Percentiles rank a stretch among this genome's conserved stretches.
Conservation (phyloP, 2,888 invertebrate genomes). For the Achlya flavicornis region DNA sequence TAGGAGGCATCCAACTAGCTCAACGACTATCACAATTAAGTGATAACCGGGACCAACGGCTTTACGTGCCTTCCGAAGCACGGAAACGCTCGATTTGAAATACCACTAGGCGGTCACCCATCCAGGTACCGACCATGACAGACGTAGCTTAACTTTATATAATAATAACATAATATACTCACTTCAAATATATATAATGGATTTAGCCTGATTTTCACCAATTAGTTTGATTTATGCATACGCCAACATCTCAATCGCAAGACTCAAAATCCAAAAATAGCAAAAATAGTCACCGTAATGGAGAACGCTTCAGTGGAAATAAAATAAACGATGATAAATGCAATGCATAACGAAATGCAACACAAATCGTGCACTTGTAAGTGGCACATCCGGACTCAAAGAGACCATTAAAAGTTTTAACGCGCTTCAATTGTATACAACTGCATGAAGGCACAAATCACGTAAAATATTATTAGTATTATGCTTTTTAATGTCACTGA, state of each 20-base stretch:
- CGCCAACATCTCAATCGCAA: too few species aligned
- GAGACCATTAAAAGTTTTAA: conserved; percentile 51
- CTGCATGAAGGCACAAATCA: conserved; percentile 3
- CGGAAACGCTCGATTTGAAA: too few species aligned
- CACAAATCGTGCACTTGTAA: conserved; percentile 31
- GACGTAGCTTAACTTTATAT: too few species aligned
- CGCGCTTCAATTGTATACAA: conserved; percentile 30
- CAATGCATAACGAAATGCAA: conserved; percentile 22
- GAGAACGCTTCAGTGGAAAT: neutral
- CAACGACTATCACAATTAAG: too few species aligned
- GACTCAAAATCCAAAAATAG: neutral
- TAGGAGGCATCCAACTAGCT: too few species aligned
- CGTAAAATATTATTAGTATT: conserved; percentile 1
- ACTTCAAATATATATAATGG: too few species aligned
- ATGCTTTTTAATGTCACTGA: neutral
- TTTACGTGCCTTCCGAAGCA: too few species aligned
- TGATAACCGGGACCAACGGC: too few species aligned
- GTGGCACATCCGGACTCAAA: conserved; percentile 41
- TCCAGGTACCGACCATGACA: too few species aligned
- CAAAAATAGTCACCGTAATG: conserved; percentile 6
- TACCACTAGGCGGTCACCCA: too few species aligned
- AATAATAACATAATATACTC: too few species aligned
- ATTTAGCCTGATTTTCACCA: too few species aligned
- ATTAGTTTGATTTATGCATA: neutral
- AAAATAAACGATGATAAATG: conserved; percentile 8